Percentiles rank a stretch among this genome's conserved stretches.
Evolutionary conservation across 2,113 vertebrate genomes (phyloP).

Genomic region (Nematolebias whitei): DNA sequence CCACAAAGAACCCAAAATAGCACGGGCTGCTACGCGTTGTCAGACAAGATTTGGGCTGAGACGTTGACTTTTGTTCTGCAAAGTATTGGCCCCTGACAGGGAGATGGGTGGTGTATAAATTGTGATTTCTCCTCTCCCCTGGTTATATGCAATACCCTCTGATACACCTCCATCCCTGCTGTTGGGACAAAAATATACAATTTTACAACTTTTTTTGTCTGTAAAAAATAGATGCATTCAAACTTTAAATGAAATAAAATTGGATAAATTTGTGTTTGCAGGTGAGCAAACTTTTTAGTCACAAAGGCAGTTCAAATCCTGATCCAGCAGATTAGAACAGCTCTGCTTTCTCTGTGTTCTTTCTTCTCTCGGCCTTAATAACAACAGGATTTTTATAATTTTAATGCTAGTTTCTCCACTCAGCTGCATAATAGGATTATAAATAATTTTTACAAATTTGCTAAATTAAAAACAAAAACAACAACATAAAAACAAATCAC

Average conservation of each 20-base stretch:
- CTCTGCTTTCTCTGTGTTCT: constrained; percentile 89
- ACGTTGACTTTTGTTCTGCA: constrained; percentile 98
- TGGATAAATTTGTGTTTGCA: constrained; percentile 78
- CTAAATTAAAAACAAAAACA: constrained; percentile 71
- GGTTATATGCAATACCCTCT: constrained; percentile 87
- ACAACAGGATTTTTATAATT: constrained; percentile 93
- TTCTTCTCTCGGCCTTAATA: constrained; percentile 87
- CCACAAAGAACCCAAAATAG: constrained; percentile 98
- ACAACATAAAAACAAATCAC: constrained; percentile 99
- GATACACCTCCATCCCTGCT: constrained; percentile 81
- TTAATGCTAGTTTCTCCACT: constrained; percentile 91
- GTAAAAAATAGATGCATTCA: constrained; percentile 86
- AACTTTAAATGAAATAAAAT: constrained; percentile 74
- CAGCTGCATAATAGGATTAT: constrained; percentile 98
- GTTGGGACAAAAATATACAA: constrained; percentile 82
- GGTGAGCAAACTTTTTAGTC: constrained; percentile 84
- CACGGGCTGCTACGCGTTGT: constrained; percentile 98
- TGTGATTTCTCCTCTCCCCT: constrained; percentile 87
- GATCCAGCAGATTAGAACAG: constrained; percentile 87
- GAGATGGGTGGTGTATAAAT: constrained; percentile 93
- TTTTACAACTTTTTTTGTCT: too few species aligned
- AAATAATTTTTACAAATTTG: constrained; percentile 99
- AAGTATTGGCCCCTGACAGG: constrained; percentile 90
- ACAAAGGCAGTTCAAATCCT: constrained; percentile 67
- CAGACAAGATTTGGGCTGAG: constrained; percentile 98